Conservation (phyloP, 1,140 invertebrate species). For the Coptotermes formosanus region DNA sequence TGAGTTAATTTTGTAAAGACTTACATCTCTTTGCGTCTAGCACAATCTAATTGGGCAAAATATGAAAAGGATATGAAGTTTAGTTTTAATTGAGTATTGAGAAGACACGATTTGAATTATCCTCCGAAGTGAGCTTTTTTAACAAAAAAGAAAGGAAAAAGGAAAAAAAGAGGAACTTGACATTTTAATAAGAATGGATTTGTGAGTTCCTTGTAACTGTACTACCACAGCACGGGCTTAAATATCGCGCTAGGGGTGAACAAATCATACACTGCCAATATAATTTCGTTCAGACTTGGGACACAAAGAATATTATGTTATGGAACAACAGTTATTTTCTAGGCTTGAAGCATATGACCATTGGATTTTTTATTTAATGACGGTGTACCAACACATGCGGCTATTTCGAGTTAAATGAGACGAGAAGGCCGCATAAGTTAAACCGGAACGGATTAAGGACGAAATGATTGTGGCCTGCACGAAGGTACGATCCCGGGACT, state of each 20-base stretch:
- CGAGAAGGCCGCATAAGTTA: too few species aligned
- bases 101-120: conserved; percentile 24
- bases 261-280: neutral
- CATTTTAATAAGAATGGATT: conserved; percentile 20
- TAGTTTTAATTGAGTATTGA: conserved; percentile 36
- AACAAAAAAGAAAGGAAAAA: neutral
- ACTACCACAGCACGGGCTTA: neutral
- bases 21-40: neutral
- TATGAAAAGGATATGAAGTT: conserved; percentile 35
- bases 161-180: neutral
- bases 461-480: too few species aligned
- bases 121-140: conserved; percentile 1
- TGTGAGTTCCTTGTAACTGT: neutral
- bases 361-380: too few species aligned
- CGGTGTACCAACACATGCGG: too few species aligned
- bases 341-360: too few species aligned
- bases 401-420: too few species aligned
- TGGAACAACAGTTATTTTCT: too few species aligned
- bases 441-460: too few species aligned
- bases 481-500: too few species aligned
- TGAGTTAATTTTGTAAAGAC: conserved; percentile 32
- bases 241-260: neutral
- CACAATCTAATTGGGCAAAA: conserved; percentile 37
- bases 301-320: too few species aligned
- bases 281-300: too few species aligned